phyloP scores from a whole-genome alignment of 1,140 invertebrate species.

The Conopomorpha cramerella region DNA sequence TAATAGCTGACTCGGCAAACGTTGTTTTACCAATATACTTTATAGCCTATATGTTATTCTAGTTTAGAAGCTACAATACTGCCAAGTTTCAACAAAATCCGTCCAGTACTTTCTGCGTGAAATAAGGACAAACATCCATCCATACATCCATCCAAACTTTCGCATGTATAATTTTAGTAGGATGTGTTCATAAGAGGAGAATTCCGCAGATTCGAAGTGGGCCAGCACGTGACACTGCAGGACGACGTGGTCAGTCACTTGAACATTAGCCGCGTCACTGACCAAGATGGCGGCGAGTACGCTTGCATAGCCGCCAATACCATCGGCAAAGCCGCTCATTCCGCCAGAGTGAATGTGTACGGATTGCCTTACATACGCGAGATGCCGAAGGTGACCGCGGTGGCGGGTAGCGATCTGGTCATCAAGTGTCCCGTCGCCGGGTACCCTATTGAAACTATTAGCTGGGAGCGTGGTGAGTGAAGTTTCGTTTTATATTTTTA shows the following conservation, averaged over 20 bases:
- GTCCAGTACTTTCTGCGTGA: too few species aligned
- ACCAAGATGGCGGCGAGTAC: conserved; percentile 92
- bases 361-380: conserved; percentile 86
- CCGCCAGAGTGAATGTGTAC: conserved; percentile 88
- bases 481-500: too few species aligned
- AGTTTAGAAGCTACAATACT: too few species aligned
- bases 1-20: too few species aligned
- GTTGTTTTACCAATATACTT: too few species aligned
- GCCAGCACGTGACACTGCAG: conserved; percentile 88
- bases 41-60: too few species aligned
- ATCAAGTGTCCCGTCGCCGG: conserved; percentile 93
- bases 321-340: conserved; percentile 76
- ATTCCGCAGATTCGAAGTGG: conserved; percentile 78
- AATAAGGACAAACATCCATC: too few species aligned
- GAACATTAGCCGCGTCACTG: conserved; percentile 86
- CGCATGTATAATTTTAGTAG: too few species aligned
- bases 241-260: conserved; percentile 94
- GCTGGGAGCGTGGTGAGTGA: conserved; percentile 88
- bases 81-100: too few species aligned
- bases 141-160: too few species aligned
- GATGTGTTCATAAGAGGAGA: too few species aligned
- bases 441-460: conserved; percentile 86
- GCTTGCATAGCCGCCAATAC: conserved; percentile 84
- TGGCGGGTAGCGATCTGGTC: conserved; percentile 82
- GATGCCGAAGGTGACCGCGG: conserved; percentile 89